These are phyloP conservation scores for Leptosomus discolor DNA, from an alignment of 2,113 vertebrate genomes.

Conservation along the genomic window DNA sequence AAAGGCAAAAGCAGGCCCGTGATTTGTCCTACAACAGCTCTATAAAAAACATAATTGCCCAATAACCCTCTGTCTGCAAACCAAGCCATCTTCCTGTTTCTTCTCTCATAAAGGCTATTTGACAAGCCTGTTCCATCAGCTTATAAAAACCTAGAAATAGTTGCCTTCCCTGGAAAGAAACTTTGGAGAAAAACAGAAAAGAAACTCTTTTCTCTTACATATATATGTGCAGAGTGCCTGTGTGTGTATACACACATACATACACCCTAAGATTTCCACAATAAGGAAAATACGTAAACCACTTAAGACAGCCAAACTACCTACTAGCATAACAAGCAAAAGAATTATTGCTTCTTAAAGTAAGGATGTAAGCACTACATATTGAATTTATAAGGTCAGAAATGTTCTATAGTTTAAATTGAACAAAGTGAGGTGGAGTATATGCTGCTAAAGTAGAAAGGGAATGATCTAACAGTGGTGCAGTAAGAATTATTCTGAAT, in stretches of 20 bases:
- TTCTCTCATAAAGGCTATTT: slow-evolving; percentile 78
- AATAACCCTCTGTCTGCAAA: slow-evolving; percentile 79
- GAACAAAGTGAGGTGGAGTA: neutral
- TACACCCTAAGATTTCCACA: neutral
- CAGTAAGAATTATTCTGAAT: neutral
- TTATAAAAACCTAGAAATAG: slow-evolving; percentile 73
- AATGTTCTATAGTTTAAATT: neutral
- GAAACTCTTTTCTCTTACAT: neutral
- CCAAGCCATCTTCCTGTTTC: slow-evolving; percentile 81
- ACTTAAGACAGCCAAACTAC: neutral
- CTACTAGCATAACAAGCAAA: neutral
- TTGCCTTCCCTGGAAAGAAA: slow-evolving; percentile 57
- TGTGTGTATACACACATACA: neutral
- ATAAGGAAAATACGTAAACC: neutral
- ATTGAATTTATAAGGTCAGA: neutral
- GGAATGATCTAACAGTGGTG: neutral
- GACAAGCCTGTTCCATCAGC: slow-evolving; percentile 76
- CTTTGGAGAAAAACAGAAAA: neutral
- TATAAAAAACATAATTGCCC: slow-evolving; percentile 82
- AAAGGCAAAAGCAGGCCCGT: slow-evolving; percentile 75
- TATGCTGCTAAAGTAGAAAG: neutral
- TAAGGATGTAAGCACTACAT: neutral
- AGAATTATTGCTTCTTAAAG: neutral
- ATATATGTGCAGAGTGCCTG: neutral
- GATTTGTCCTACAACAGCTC: slow-evolving; percentile 79